Base-by-base conservation (phyloP, 2,113 vertebrate species). In the Rhodinocichla rosea region DNA sequence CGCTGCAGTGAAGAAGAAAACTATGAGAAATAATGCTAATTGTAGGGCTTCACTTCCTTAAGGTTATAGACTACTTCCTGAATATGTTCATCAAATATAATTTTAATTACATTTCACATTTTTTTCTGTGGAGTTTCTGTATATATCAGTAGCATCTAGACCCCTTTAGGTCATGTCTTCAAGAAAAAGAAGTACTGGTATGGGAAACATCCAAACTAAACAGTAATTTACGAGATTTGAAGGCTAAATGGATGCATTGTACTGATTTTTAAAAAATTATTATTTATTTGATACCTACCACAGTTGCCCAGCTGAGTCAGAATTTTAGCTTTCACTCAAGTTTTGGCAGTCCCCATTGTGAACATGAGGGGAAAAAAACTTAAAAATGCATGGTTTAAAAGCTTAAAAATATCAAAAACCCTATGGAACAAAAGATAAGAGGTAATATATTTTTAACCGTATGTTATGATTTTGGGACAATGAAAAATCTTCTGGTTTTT, bases 401-500 rank as follows among this genome's bases (percentile, higher is more conserved):
- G 9, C 20, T 63, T 2, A 87, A 56, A 52, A 65, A 22, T 32
- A 35, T 3, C 1, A 1, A 49, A 42, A 79, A 32, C 13, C 10
- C 35, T 16, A 8, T 18, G 11, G 20, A 15, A 26, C 23, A 40
- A 11, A 40, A 32, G 10, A 8, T 55, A 27, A 30, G 12, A 30
- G 7, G 56, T 56, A 55, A 24, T 45, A 64, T 2, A 28, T 56
- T 87, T 87, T 83, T 28, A 49, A 32, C 14, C 10, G 9, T 12
- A 1, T 60, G 2, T 4, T 73, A 11, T 19, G 5, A n/a, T 75
- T 78, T 92, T 27, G 8, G 15, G 7, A 53, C 28, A 12, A 5
- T 12, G 8, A 74, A 28, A 50, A 70, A 10, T 53, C 8, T 56
- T 35, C 28, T 0, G 1, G 1, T 20, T 40, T 55, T 84, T 53